Conservation (phyloP, 2,888 invertebrate genomes). For the Eristalis intricaria region DNA sequence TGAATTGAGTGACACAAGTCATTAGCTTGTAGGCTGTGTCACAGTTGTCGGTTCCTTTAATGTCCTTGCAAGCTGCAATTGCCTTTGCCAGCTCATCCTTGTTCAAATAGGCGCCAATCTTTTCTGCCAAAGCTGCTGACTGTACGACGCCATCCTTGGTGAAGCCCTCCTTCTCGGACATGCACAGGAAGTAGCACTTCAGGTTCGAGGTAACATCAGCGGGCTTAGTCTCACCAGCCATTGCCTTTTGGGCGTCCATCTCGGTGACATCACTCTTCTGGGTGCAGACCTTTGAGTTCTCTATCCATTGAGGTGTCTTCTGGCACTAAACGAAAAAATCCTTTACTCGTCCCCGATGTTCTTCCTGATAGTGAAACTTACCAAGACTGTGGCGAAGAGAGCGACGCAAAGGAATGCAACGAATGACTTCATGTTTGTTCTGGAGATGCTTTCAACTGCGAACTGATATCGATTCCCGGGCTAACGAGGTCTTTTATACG, state of each 20-base stretch:
- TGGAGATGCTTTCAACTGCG: background rate
- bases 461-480: background rate
- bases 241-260: constrained; percentile 73
- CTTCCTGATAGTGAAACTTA: background rate
- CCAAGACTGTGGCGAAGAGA: constrained; percentile 11
- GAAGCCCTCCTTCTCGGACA: constrained; percentile 77
- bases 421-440: constrained; percentile 16
- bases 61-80: constrained; percentile 75
- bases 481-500: constrained; percentile 22
- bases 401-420: background rate
- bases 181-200: constrained; percentile 77
- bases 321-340: constrained; percentile 11
- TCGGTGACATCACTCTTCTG: constrained; percentile 73
- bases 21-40: constrained; percentile 77
- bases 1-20: constrained; percentile 76
- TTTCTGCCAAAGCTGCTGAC: constrained; percentile 71
- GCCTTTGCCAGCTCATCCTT: constrained; percentile 74
- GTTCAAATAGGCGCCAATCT: constrained; percentile 74
- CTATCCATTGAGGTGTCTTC: constrained; percentile 8
- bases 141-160: constrained; percentile 75
- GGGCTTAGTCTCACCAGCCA: constrained; percentile 72
- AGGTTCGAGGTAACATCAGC: constrained; percentile 73
- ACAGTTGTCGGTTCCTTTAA: constrained; percentile 76
- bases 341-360: background rate
- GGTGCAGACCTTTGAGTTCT: constrained; percentile 73